phyloP scores from a whole-genome alignment of 2,113 vertebrate species.

The Dipodomys stephensi region DNA sequence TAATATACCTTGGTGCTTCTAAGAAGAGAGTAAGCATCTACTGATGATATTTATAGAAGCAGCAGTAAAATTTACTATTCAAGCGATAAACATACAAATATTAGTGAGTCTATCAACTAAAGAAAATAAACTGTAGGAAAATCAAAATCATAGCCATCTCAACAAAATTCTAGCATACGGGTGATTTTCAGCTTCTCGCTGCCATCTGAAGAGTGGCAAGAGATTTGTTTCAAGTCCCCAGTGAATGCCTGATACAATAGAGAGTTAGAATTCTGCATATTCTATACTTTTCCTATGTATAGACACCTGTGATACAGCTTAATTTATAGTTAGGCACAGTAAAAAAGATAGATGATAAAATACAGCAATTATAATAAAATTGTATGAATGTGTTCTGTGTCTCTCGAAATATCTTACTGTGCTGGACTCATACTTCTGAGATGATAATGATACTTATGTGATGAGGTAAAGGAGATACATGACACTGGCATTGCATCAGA shows the following conservation, averaged over 20 bases:
- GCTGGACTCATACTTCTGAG: background rate
- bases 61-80: slow-evolving; percentile 72
- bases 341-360: background rate
- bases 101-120: slow-evolving; percentile 74
- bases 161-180: slow-evolving; percentile 58
- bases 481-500: too few relatives aligned
- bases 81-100: slow-evolving; percentile 72
- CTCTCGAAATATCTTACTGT: background rate
- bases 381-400: background rate
- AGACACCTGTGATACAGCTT: background rate
- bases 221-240: background rate
- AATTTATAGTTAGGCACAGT: background rate
- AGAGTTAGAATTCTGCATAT: too few relatives aligned
- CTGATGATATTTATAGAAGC: slow-evolving; percentile 70
- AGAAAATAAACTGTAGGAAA: slow-evolving; percentile 77
- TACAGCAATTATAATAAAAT: background rate
- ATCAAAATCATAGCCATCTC: slow-evolving; percentile 63
- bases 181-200: background rate
- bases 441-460: background rate
- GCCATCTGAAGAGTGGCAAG: background rate
- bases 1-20: background rate
- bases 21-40: background rate
- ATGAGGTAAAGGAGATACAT: background rate
- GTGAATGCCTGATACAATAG: background rate
- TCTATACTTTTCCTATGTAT: background rate